Evolutionary conservation across 2,888 invertebrate species (phyloP), one percentile per base, ranked within the genome.

Genomic region (Aspidiotus rigidus): DNA sequence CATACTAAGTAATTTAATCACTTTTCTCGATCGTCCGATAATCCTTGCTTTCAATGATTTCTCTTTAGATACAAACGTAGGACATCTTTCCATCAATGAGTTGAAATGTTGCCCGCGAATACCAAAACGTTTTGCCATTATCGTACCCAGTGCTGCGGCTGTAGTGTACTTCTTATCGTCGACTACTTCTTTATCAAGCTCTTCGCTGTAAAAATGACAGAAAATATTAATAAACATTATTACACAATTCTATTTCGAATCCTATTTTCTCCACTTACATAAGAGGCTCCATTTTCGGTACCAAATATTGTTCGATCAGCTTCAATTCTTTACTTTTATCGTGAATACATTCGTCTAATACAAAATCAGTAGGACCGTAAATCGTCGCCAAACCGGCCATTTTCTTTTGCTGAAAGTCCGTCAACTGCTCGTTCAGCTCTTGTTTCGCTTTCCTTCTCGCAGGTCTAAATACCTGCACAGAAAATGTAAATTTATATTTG

Each of bases 361-460:
- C 84, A 71, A 84, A 82, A 80, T 93, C 93, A 28, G 86, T 83
- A 0, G 93, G 92, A 0, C 95, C 96, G 79, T 90, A 96, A 74
- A 97, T 84, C 63, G 88, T 88, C 13, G 90, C 93, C 71, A 96
- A 81, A 2, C 96, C 96, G 49, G 93, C 89, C 53, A 88, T 90
- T 74, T 94, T 81, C 79, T 95, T 95, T 74, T 88, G 88, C 76
- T 94, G 88, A 79, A 90, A 90, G 78, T 93, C 93, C 41, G 84
- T 85, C 64, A 95, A 81, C 75, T 89, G 88, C 74, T 86, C 86
- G 66, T 86, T 84, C 64, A 94, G 80, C 77, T 91, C 91, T 74
- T 89, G 88, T 75, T 88, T 87, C 7, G 93, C 92, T 74, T 88
- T 85, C 73, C 85, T 84, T 54, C 96, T 83, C 64, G 95, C 93